phyloP scores from a whole-genome alignment of 1,140 invertebrate species.

The Portunus trituberculatus region DNA sequence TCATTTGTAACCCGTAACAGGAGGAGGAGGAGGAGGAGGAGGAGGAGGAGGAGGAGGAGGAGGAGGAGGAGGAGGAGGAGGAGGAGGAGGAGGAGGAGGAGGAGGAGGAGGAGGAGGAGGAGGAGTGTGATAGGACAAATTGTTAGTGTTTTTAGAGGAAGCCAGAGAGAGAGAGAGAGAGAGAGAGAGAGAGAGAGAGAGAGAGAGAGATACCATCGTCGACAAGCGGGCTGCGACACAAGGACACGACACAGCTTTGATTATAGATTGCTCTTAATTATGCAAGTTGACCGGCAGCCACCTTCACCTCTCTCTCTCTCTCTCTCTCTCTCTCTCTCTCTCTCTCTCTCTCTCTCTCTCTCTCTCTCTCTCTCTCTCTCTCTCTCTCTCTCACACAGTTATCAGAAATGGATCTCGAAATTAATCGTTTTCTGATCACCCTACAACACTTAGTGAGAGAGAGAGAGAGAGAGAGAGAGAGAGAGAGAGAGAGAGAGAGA shows the following conservation, averaged over 20 bases:
- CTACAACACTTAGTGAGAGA: background rate
- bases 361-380: constrained; percentile 8
- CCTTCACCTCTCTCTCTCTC: background rate
- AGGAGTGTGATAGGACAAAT: background rate
- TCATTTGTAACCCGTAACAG: background rate
- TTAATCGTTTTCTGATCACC: background rate
- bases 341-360: constrained; percentile 11
- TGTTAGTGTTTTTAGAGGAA: background rate
- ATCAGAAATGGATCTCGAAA: background rate
- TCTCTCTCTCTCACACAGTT: background rate
- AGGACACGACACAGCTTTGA: background rate
- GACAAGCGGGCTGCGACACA: background rate
- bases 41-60: background rate
- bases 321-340: constrained; percentile 16
- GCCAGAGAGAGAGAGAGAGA: constrained; percentile 51
- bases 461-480: too few species aligned
- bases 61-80: background rate
- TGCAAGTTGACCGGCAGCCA: background rate
- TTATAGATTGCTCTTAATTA: background rate
- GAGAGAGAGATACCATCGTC: constrained; percentile 41
- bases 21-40: background rate
- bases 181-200: constrained; percentile 56
- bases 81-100: background rate
- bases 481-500: background rate
- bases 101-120: background rate